phyloP scores from a whole-genome alignment of 2,888 invertebrate genomes.

The Xiphydria camelus region DNA sequence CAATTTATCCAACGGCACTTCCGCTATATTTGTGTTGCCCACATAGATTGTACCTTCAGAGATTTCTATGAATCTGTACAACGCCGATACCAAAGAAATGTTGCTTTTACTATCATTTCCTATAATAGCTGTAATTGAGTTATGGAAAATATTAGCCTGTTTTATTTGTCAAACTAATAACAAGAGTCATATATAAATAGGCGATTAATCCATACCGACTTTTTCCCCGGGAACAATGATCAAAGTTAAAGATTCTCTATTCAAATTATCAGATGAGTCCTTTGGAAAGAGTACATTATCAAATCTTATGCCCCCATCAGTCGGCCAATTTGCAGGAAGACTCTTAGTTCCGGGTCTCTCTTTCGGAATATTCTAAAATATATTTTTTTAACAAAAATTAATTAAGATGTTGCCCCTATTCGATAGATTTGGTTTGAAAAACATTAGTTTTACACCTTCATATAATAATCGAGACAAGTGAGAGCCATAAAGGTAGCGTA shows the following conservation, averaged over 20 bases:
- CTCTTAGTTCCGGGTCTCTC: conserved; percentile 25
- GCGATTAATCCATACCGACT: conserved; percentile 28
- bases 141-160: too few species aligned
- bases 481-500: conserved; percentile 32
- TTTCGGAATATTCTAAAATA: conserved; percentile 29
- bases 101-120: too few species aligned
- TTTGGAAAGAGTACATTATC: conserved; percentile 29
- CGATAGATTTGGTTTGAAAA: neutral
- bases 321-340: conserved; percentile 29
- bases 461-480: conserved; percentile 30
- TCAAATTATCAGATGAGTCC: conserved; percentile 13
- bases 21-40: conserved; percentile 28
- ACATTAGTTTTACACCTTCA: conserved; percentile 25
- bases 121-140: too few species aligned
- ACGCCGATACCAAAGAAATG: conserved; percentile 29
- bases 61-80: conserved; percentile 33
- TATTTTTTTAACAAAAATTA: too few species aligned
- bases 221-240: conserved; percentile 28
- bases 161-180: conserved; percentile 1
- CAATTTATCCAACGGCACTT: conserved; percentile 27
- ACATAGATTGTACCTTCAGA: conserved; percentile 32
- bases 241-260: conserved; percentile 28
- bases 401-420: neutral
- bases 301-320: conserved; percentile 32
- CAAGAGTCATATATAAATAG: conserved; percentile 1